Evolutionary conservation across 23 tunicate genomes (phyloP), one percentile per base, ranked within the genome.

Genomic region (Trididemnum nubilum): DNA sequence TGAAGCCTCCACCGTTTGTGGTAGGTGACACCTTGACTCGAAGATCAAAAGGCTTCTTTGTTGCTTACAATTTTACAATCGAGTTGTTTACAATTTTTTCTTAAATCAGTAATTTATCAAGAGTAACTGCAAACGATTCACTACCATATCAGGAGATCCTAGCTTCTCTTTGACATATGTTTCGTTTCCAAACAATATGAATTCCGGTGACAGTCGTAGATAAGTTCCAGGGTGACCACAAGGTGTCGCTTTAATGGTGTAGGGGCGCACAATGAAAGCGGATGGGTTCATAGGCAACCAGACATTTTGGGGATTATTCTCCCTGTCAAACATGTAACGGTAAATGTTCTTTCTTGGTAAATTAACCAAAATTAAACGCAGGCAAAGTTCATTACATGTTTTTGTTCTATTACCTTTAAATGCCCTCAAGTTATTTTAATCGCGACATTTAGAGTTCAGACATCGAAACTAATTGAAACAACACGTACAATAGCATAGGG

Each of bases 151-250:
- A 7, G 82, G 88, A 4, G 85, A 85, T 36, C 94, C 95, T 23
- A 84, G 35, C 2, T 63, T 29, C 2, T 76, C 84, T 26, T n/a
- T 58, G 5, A 81, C 84, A 19, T 37, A 15, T 9, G 54, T 22
- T 34, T 72, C 51, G 15, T 72, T 82, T 18, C 87, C 97, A 38
- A 91, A 85, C 71, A 58, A 22, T 9, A 91, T 82, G 34, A 94
- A 89, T 77, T 90, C 98, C n/a, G 92, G 93, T 0, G 98, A 79
- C 40, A 94, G 37, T 30, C 94, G 78, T 12, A 88, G 35, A 63
- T 94, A 94, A 2, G 79, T n/a, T 35, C 98, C 98, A 0, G 92
- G 78, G 49, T 73, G 80, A 37, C 98, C 98, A 60, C 98, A 94
- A 19, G 98, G 98, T 36, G 98, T 94, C 0, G 94, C 77, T 79